Evolutionary conservation across 2,113 vertebrate genomes (phyloP), one percentile per base, ranked within the genome.

Genomic region (Nibea albiflora): DNA sequence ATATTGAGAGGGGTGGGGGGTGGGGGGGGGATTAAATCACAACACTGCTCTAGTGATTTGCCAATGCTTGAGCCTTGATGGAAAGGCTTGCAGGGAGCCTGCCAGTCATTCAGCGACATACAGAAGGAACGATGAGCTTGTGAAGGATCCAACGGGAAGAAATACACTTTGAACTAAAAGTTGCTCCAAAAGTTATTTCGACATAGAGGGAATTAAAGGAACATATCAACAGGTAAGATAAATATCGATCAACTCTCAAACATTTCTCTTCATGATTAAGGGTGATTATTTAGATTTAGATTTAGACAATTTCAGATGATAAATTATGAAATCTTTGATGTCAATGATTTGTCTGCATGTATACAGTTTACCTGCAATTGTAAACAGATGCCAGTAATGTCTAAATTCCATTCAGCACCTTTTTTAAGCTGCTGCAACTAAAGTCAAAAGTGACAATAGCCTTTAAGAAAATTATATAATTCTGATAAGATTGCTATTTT

Each of bases 11-110:
- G 81, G 73, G 86, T 89, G 85, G 81, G 73, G 86, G 90, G 89
- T 26, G 24, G 79, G 28, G 46, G 81, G 80, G 86, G 91, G 94
- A 95, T 95, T 95, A 94, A 90, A 89, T 72, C 76, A 74, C 80
- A 81, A 80, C 80, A 73, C 80, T 73, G 91, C 90, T 94, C 86
- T 88, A 88, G 92, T 92, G 92, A 95, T 94, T 94, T 94, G 93
- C 88, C 88, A 92, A 90, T 19, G 84, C 85, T 94, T 90, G 84
- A 86, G 89, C 85, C 90, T 93, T 87, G 85, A 84, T 85, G 68
- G 72, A 84, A 69, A 71, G 67, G 73, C 71, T 81, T 85, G 62
- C 58, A 76, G 71, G 65, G 80, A 87, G 78, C 8, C 53, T 77
- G 81, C 58, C 85, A 86, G 84, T 80, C 61, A 64, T 74, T 67